Evolutionary conservation across 2,888 invertebrate genomes (phyloP).

Genomic region (Noctua janthe): DNA sequence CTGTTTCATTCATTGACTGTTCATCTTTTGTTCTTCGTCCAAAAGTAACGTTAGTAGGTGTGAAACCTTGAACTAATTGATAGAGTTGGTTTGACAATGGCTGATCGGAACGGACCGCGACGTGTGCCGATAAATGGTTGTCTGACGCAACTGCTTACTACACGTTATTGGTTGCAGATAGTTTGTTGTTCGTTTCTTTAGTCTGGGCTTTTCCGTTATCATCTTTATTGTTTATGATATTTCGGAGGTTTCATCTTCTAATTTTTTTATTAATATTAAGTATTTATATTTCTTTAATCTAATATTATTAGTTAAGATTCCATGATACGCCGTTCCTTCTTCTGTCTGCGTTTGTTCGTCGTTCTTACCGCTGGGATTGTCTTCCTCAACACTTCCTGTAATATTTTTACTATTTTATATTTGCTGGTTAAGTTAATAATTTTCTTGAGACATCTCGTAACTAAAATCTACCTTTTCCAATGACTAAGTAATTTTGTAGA

Average conservation of each 20-base stretch:
- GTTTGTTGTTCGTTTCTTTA: constrained; percentile 16
- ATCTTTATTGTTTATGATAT: not conserved
- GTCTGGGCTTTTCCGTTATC: not conserved
- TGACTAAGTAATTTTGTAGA: not conserved
- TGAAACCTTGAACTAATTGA: constrained; percentile 62
- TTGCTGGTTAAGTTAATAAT: not conserved
- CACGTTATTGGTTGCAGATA: not conserved
- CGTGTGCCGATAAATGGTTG: constrained; percentile 46
- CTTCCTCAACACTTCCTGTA: not conserved
- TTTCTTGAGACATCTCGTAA: not conserved
- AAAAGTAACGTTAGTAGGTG: constrained; percentile 41
- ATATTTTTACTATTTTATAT: not conserved
- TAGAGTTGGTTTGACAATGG: constrained; percentile 49
- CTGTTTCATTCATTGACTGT: constrained; percentile 11
- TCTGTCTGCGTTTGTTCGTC: not conserved
- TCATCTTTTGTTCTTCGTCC: constrained; percentile 15
- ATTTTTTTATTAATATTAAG: not conserved
- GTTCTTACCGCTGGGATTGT: not conserved
- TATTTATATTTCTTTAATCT: not conserved
- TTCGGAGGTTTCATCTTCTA: not conserved
- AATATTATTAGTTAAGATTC: not conserved
- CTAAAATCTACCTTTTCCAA: not conserved
- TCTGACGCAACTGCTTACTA: constrained; percentile 41
- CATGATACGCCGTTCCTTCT: not conserved
- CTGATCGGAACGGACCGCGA: constrained; percentile 45